phyloP scores from a whole-genome alignment of 2,888 invertebrate genomes.

The Pyrrhia umbra region DNA sequence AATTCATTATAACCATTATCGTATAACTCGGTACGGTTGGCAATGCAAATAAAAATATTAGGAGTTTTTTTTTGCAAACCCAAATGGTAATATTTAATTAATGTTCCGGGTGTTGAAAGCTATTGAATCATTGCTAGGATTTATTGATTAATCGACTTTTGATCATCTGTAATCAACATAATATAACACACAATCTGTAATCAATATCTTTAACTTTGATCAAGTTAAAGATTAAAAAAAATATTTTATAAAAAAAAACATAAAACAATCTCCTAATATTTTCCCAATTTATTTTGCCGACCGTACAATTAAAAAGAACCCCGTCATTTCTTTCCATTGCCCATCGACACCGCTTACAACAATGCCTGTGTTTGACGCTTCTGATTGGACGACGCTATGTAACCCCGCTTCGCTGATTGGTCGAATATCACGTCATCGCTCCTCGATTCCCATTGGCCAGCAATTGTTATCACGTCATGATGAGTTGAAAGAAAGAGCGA shows the following conservation, averaged over 20 bases:
- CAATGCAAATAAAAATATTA: constrained; percentile 25
- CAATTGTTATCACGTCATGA: constrained; percentile 94
- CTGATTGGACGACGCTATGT: constrained; percentile 69
- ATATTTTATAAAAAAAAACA: no score
- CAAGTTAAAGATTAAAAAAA: no score
- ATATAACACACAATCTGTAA: no score
- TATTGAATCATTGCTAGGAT: neutral
- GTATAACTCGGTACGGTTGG: constrained; percentile 37
- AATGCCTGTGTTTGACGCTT: constrained; percentile 75
- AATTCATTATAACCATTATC: constrained; percentile 30
- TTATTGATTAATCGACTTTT: neutral
- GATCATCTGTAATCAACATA: no score
- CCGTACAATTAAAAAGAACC: constrained; percentile 55
- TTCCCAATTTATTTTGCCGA: constrained; percentile 21
- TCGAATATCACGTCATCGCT: constrained; percentile 44
- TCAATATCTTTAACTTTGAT: no score
- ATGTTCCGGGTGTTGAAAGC: no score
- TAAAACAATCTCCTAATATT: constrained; percentile 6
- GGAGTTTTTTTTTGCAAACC: no score
- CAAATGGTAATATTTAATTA: no score
- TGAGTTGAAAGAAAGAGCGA: constrained; percentile 95
- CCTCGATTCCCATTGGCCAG: constrained; percentile 86
- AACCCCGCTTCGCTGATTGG: constrained; percentile 73
- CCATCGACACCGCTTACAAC: constrained; percentile 73
- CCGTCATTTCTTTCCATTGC: constrained; percentile 77